A percentile compares a stretch with the other conserved stretches of the same genome.
Evolutionary conservation across 2,888 invertebrate species (phyloP).

Genomic region (Apamea sordens): DNA sequence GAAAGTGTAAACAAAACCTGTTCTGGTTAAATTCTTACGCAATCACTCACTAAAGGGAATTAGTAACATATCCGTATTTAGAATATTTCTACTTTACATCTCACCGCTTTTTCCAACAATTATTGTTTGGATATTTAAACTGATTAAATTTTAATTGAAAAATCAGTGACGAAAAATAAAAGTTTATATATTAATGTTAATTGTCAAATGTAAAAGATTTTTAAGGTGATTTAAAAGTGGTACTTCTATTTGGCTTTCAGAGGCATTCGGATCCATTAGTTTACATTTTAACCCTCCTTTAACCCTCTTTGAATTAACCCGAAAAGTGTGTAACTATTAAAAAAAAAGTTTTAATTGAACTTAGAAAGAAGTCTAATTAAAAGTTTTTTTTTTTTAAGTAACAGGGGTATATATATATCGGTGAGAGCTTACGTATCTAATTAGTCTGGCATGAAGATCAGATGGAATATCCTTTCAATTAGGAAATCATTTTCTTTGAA

Average conservation of each 20-base stretch:
- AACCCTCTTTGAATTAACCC: background rate
- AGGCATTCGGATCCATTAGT: background rate
- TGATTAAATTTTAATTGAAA: background rate
- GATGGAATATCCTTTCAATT: conserved; percentile 16
- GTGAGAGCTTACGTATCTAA: background rate
- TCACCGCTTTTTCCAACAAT: background rate
- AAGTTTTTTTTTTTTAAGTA: background rate
- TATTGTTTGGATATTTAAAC: background rate
- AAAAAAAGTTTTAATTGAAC: background rate
- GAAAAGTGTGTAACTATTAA: conserved; percentile 1
- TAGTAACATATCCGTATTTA: background rate
- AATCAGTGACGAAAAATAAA: background rate
- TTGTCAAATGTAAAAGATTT: background rate
- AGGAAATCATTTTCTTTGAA: conserved; percentile 5
- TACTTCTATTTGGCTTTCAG: too few relatives aligned
- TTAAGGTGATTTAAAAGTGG: too few relatives aligned
- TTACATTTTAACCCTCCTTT: background rate
- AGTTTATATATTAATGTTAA: background rate
- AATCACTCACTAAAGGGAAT: background rate
- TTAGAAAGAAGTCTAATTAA: conserved; percentile 3
- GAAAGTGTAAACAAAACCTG: background rate
- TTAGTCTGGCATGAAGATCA: conserved; percentile 4
- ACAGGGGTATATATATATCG: background rate
- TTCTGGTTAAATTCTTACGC: background rate
- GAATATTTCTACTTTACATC: background rate